A percentile compares a stretch with the other conserved stretches of the same genome.
These are phyloP conservation scores for Temnothorax unifasciatus DNA, from an alignment of 2,888 invertebrate genomes.

Conservation along the genomic window DNA sequence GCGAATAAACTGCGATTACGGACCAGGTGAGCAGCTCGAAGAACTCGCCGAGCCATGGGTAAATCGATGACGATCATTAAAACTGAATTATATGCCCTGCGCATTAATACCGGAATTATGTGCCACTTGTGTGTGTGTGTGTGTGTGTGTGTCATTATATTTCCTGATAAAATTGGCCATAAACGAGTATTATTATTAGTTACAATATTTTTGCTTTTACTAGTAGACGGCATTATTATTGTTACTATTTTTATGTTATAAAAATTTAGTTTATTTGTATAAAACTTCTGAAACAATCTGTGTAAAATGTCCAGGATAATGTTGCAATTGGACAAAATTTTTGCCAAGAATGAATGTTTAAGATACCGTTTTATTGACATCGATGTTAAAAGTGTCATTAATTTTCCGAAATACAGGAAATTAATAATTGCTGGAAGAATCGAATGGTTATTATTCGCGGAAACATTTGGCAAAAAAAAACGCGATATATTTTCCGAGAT, in stretches of 20 bases:
- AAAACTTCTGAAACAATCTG: no score
- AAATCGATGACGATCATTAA: constrained; percentile 24
- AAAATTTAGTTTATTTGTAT: not conserved
- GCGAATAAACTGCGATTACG: constrained; percentile 49
- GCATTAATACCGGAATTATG: not conserved
- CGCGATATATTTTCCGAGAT: constrained; percentile 35
- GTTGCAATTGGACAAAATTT: not conserved
- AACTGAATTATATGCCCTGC: not conserved
- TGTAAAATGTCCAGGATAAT: not conserved
- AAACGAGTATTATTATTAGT: not conserved
- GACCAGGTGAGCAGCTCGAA: constrained; percentile 42
- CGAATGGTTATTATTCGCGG: constrained; percentile 22
- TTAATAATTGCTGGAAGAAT: constrained; percentile 22
- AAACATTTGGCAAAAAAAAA: constrained; percentile 6
- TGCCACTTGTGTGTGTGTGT: no score
- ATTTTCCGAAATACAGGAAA: constrained; percentile 2
- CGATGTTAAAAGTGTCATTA: constrained; percentile 1
- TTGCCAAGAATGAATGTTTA: not conserved
- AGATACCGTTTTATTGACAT: constrained; percentile 1
- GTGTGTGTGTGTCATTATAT: not conserved
- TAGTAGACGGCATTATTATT: not conserved
- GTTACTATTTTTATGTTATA: not conserved
- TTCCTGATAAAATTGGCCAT: not conserved
- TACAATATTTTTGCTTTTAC: not conserved
- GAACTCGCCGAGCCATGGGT: constrained; percentile 17